Evolutionary conservation across 2,888 invertebrate genomes (phyloP).

Genomic region (Polia nebulosa): DNA sequence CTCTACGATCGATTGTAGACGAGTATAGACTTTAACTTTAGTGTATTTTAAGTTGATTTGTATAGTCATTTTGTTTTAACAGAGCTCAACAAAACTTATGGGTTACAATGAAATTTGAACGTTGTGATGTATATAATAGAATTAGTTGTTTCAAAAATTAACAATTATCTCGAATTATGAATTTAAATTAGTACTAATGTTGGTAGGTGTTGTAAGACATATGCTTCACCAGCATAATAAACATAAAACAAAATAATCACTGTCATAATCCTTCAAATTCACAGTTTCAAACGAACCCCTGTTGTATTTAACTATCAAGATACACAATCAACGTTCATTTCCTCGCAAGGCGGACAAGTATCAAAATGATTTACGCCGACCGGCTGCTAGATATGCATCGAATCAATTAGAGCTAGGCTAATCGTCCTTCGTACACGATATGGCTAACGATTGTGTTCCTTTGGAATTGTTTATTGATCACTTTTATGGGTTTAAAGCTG

Average conservation of each 20-base stretch:
- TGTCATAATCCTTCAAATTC: conserved; percentile 1
- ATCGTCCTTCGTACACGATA: conserved; percentile 65
- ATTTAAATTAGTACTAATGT: too few relatives aligned
- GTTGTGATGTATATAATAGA: too few relatives aligned
- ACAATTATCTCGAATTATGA: background rate
- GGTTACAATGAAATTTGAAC: too few relatives aligned
- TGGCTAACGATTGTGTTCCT: conserved; percentile 46
- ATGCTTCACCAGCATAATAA: too few relatives aligned
- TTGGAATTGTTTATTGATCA: conserved; percentile 33
- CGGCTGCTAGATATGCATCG: conserved; percentile 71
- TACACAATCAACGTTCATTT: conserved; percentile 53
- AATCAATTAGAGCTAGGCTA: conserved; percentile 73
- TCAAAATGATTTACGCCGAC: conserved; percentile 68
- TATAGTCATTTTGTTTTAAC: too few relatives aligned
- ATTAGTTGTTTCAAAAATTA: too few relatives aligned
- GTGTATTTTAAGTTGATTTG: too few relatives aligned
- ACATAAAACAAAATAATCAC: background rate
- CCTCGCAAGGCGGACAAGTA: conserved; percentile 41
- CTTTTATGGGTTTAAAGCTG: conserved; percentile 13
- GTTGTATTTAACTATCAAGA: conserved; percentile 42
- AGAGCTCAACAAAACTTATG: too few relatives aligned
- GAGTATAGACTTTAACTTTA: too few relatives aligned
- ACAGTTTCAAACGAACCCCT: conserved; percentile 26
- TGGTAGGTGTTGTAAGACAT: too few relatives aligned
- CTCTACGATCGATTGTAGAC: too few relatives aligned